Conservation (phyloP, 2,113 vertebrate species). For the Lepisosteus oculatus region DNA sequence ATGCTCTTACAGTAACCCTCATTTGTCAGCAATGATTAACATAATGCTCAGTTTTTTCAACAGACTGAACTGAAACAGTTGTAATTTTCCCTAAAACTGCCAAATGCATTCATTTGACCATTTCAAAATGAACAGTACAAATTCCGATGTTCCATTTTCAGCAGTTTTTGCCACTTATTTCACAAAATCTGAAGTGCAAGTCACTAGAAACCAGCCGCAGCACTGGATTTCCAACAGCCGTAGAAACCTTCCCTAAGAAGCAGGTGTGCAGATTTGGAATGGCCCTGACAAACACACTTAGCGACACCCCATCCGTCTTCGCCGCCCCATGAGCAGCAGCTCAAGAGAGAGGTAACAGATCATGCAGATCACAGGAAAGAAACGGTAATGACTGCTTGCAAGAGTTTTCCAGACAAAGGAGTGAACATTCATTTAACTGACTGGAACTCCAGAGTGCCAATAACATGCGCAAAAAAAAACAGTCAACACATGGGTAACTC, state of each 20-base stretch:
- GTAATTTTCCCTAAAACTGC: not conserved
- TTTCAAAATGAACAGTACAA: not conserved
- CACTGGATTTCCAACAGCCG: not conserved
- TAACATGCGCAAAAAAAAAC: too few relatives aligned
- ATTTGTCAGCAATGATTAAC: too few relatives aligned
- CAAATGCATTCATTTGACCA: not conserved
- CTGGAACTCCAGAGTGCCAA: too few relatives aligned
- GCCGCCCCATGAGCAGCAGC: not conserved
- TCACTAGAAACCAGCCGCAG: not conserved
- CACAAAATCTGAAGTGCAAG: not conserved
- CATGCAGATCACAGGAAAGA: not conserved
- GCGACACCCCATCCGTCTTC: constrained; percentile 1
- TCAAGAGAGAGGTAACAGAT: not conserved
- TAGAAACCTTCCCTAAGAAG: not conserved
- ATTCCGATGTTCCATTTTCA: not conserved
- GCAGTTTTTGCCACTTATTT: not conserved
- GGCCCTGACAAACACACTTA: not conserved
- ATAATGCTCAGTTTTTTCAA: too few relatives aligned
- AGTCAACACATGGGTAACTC: too few relatives aligned
- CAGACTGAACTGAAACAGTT: not conserved
- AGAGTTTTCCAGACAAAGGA: too few relatives aligned
- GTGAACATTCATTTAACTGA: too few relatives aligned
- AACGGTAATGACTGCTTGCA: not conserved
- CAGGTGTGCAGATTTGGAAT: not conserved
- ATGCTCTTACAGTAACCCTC: too few relatives aligned